Evolutionary conservation across 2,888 invertebrate species (phyloP).

Genomic region (Hofmannophila pseudospretella): DNA sequence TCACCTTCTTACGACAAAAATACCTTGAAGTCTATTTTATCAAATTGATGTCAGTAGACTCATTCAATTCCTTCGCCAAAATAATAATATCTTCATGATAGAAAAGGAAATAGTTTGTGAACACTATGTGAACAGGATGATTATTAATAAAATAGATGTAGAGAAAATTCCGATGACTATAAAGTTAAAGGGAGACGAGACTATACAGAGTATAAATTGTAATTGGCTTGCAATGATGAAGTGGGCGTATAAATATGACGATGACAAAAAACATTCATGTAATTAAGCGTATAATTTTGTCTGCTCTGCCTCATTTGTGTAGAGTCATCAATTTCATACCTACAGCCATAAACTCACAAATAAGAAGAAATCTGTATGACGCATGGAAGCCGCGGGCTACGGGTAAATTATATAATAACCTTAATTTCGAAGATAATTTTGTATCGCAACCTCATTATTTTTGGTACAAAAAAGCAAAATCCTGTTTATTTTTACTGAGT

Average conservation of each 20-base stretch:
- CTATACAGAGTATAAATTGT: background rate
- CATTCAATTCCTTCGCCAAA: too few species aligned
- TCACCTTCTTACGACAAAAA: too few species aligned
- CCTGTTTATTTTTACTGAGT: background rate
- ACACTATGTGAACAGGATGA: too few species aligned
- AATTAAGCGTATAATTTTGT: too few species aligned
- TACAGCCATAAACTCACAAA: background rate
- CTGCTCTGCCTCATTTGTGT: background rate
- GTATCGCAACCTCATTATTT: constrained; percentile 5
- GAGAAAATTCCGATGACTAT: too few species aligned
- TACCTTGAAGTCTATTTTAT: too few species aligned
- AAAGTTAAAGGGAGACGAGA: background rate
- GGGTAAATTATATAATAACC: constrained; percentile 7
- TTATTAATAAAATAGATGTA: too few species aligned
- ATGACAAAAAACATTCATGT: too few species aligned
- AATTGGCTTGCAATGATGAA: too few species aligned
- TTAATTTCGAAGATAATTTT: constrained; percentile 7
- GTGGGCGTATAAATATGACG: background rate
- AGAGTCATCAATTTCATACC: background rate
- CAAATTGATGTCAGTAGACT: too few species aligned
- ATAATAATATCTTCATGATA: too few species aligned
- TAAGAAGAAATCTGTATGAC: constrained; percentile 1
- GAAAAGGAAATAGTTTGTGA: too few species aligned
- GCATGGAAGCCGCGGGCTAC: constrained; percentile 3
- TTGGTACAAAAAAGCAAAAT: background rate